phyloP scores from a whole-genome alignment of 2,888 invertebrate species.

The Oasisia sp. region DNA sequence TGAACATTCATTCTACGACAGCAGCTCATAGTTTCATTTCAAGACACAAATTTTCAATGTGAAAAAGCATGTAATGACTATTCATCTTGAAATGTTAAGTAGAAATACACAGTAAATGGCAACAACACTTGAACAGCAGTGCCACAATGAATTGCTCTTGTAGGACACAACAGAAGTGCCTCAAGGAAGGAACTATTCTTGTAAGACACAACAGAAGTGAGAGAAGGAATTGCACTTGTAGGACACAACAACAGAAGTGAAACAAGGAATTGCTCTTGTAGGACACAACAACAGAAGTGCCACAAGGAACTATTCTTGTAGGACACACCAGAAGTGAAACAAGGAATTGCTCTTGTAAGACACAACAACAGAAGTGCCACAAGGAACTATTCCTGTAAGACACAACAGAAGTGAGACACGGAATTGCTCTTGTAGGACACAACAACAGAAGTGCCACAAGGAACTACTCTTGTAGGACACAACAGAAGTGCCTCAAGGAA shows the following conservation, averaged over 20 bases:
- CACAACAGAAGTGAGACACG: not conserved
- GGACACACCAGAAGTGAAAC: not conserved
- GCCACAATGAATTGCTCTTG: not conserved
- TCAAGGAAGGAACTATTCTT: not conserved
- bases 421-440: not conserved
- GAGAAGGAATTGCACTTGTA: not conserved
- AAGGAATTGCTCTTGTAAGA: not conserved
- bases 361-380: not conserved
- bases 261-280: not conserved
- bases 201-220: not conserved
- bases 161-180: not conserved
- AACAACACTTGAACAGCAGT: not conserved
- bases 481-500: not conserved
- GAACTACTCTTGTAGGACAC: not conserved
- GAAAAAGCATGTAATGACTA: not conserved
- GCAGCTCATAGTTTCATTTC: not conserved
- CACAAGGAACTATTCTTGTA: not conserved
- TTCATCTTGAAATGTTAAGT: not conserved
- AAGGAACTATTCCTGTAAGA: not conserved
- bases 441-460: not conserved
- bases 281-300: not conserved
- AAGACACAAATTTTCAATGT: not conserved
- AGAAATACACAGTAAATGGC: not conserved
- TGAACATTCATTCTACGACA: not conserved
- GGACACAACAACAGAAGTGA: not conserved